Base-by-base conservation (phyloP, 2,113 vertebrate species). In the Phylloscopus trochiloides region DNA sequence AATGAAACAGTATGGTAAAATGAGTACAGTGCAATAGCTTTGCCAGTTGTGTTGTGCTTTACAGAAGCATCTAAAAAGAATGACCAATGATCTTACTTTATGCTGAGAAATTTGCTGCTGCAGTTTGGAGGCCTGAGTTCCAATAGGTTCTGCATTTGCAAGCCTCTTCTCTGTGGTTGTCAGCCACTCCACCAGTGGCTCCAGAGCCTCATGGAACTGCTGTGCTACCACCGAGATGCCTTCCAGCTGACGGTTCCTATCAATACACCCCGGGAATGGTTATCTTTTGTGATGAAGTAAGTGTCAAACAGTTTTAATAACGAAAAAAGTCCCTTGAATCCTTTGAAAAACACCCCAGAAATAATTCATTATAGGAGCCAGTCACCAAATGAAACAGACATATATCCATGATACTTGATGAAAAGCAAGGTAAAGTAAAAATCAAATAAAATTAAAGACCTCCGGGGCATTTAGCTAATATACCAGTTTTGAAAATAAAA, bases 121-220 rank as follows among this genome's bases (percentile, higher is more conserved):
- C 32, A 99, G 97, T 87, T 99, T 99, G 48, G 98, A 96, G 4
- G 99, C 98, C 93, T 99, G 99, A 0, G 99, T 99, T 88, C 99
- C 99, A 71, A 99, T 98, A 77, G 99, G 99, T 67, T 99, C 99
- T 21, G 98, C 98, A 94, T 99, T 99, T 29, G 98, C 97, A 45
- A 99, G 98, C 51, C 97, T 98, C 95, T 99, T 99, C 90, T 99
- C 99, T 57, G 98, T 98, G 84, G 97, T 31, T 1, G 96, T 97
- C 7, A 99, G 98, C 99, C 99, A 99, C 66, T 99, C 99, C 10
- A 98, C 98, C 97, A 99, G 91, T 0, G 99, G 99, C 97, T 99
- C 99, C 75, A 99, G 94, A 68, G 98, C 98, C 92, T 99, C 99
- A 1, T 99, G 99, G 97, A 99, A 99, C 95, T 99, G 99, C 96